These are phyloP conservation scores for Eristalis pertinax DNA, from an alignment of 2,888 invertebrate species.

Conservation along the genomic window DNA sequence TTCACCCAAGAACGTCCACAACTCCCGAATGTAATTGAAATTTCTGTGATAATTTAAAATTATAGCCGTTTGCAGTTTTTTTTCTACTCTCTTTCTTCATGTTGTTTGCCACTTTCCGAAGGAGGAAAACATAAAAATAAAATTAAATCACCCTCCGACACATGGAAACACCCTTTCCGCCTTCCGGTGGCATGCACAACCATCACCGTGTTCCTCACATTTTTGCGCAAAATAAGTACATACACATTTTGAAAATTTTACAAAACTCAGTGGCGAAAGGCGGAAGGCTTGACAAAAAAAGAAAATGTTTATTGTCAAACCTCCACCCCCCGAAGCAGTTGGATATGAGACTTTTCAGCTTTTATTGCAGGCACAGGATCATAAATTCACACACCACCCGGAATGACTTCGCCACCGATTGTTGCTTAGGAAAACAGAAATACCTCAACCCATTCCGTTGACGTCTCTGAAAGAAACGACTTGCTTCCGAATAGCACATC, in stretches of 20 bases:
- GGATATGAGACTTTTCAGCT: conserved; percentile 60
- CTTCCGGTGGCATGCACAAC: conserved; percentile 63
- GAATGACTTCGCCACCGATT: conserved; percentile 71
- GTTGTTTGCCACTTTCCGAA: conserved; percentile 5
- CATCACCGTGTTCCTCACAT: conserved; percentile 32
- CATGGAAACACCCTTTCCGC: conserved; percentile 68
- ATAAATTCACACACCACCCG: conserved; percentile 74
- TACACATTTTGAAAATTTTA: conserved; percentile 49
- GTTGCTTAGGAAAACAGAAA: conserved; percentile 67
- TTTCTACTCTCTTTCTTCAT: conserved; percentile 8
- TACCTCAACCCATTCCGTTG: conserved; percentile 56
- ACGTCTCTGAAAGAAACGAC: conserved; percentile 56
- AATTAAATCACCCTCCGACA: conserved; percentile 73
- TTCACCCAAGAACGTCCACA: conserved; percentile 40
- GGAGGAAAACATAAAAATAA: conserved; percentile 74
- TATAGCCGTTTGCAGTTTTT: conserved; percentile 72
- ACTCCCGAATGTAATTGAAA: conserved; percentile 58
- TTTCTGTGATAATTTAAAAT: conserved; percentile 74
- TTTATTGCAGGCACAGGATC: conserved; percentile 68
- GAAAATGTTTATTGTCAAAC: conserved; percentile 66
- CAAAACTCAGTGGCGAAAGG: conserved; percentile 34
- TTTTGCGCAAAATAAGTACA: conserved; percentile 41
- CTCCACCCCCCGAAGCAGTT: conserved; percentile 5
- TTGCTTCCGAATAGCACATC: conserved; percentile 52
- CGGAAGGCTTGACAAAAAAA: conserved; percentile 14